Conservation (phyloP, 2,113 vertebrate genomes). For the Bubo bubo region DNA sequence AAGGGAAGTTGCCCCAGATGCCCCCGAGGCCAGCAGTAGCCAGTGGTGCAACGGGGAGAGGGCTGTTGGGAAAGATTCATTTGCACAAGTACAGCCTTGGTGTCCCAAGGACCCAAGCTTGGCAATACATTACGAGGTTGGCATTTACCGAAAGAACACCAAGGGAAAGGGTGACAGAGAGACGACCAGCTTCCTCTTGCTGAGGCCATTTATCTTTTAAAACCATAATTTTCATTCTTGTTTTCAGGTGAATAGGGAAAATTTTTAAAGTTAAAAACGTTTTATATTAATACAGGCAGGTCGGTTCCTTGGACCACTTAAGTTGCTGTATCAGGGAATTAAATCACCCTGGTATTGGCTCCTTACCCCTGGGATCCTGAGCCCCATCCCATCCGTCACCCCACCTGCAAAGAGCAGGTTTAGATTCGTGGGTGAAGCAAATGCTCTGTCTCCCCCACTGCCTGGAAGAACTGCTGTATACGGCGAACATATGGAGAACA, state of each 20-base stretch:
- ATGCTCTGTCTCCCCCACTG: background rate
- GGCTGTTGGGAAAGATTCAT: background rate
- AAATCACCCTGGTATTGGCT: background rate
- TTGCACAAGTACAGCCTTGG: background rate
- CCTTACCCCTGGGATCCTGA: background rate
- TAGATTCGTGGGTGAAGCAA: background rate
- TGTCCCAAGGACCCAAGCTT: background rate
- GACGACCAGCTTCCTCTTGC: background rate
- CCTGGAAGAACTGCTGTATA: background rate
- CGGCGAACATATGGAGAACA: background rate
- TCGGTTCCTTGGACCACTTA: background rate
- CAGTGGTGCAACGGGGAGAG: accelerated
- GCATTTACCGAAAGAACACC: background rate
- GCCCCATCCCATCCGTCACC: background rate
- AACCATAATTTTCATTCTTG: background rate
- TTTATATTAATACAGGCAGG: background rate
- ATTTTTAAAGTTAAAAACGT: background rate
- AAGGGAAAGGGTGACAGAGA: background rate
- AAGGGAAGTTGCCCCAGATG: background rate
- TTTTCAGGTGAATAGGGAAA: background rate
- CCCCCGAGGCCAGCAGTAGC: accelerated
- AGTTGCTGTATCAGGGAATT: background rate
- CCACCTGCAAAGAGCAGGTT: background rate
- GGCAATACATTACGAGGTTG: background rate
- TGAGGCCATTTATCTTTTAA: background rate